Base-by-base conservation (phyloP, 1,140 invertebrate species). In the Leptinotarsa texana region DNA sequence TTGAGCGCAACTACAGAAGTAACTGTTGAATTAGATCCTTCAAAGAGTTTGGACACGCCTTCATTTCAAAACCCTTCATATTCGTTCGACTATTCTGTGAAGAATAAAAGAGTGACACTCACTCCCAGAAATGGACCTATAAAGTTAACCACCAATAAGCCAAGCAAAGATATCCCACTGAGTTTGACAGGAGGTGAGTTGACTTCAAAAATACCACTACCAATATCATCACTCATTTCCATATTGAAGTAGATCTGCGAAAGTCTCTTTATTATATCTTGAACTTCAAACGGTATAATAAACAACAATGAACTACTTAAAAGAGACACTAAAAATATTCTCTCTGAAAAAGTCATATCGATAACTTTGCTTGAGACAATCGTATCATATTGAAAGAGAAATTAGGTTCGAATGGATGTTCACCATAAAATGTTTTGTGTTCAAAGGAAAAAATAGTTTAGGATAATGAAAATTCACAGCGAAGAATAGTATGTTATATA, bases 41-140 rank as follows among this genome's bases (percentile, higher is more conserved):
- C 57, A 6, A n/a, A 4, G 13, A 69, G 77, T 65, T 63, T 78
- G 13, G 78, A 80, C 33, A 51, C 47, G 6, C 80, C 80, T 11
- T 49, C 24, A 15, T 81, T 81, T 63, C 22, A 69, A 18, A 24
- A 51, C 0, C 15, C 74, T 15, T 72, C 51, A 21, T 78, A 78
- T 42, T 48, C 68, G 21, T 75, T 75, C 74, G n/a, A 63, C 13
- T 77, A 77, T 22, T n/a, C 75, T 17, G 66, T 65, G 13, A 61
- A 17, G 61, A 33, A 70, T 21, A 21, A 57, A 69, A 33, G 33
- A 48, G 27, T 66, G 15, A 27, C 6, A 24, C 27, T 77, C 24
- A 67, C 24, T 61, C 27, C 75, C 33, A 42, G 17, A 21, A 67
- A 18, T 24, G 72, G 67, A 51, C 22, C 24, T 70, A 66, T 65